Evolutionary conservation across 2,797 vertebrate genomes (phyloP).

Genomic region (Pseudotriccus pelzelni): DNA sequence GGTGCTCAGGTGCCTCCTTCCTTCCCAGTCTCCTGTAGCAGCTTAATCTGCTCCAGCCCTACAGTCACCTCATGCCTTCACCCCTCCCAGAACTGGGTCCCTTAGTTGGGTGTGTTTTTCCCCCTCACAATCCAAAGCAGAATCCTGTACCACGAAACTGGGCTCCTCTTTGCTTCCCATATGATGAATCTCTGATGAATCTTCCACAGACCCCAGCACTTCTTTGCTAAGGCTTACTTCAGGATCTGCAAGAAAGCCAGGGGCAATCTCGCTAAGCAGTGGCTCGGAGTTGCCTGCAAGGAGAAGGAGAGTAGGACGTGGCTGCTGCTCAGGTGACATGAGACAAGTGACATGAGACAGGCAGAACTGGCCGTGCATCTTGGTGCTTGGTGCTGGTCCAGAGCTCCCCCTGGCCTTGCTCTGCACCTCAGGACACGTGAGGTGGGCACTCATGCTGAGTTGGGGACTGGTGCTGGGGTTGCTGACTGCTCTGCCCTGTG

Average conservation of each 20-base stretch:
- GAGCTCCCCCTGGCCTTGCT: neutral
- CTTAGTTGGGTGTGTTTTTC: no score
- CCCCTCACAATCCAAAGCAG: neutral
- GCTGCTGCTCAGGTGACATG: conserved; percentile 20
- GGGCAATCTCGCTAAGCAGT: conserved; percentile 54
- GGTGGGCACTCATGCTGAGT: no score
- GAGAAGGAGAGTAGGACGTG: neutral
- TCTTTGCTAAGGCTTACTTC: conserved; percentile 78
- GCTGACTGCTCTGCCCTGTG: neutral
- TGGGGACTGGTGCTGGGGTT: neutral
- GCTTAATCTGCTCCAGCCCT: neutral
- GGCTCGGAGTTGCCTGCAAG: neutral
- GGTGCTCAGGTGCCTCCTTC: neutral
- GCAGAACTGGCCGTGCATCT: neutral
- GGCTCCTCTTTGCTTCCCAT: neutral
- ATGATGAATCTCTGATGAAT: neutral
- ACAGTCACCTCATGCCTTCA: neutral
- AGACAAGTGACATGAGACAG: neutral
- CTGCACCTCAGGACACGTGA: neutral
- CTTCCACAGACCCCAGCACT: conserved; percentile 74
- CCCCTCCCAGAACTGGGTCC: neutral
- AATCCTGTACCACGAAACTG: neutral
- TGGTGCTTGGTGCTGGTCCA: neutral
- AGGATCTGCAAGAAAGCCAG: conserved; percentile 73
- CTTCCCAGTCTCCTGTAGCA: neutral